A percentile compares a stretch with the other conserved stretches of the same genome.
These are phyloP conservation scores for Lepidochrysops patricia DNA, from an alignment of 2,888 invertebrate species.

Conservation along the genomic window DNA sequence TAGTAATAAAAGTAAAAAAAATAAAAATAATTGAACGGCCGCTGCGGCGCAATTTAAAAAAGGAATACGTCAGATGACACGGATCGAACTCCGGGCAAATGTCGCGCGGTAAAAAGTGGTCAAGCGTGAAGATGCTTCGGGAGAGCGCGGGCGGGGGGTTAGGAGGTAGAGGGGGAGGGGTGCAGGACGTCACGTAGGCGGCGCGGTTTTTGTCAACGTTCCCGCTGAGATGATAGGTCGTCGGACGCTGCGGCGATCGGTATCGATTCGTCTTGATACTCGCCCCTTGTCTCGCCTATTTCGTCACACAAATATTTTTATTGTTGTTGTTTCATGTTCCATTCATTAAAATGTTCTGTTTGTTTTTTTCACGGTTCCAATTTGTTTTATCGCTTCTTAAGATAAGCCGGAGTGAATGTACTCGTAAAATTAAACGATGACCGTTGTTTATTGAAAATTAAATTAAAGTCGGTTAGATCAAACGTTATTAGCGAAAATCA, in stretches of 20 bases:
- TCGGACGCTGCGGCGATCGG: slow-evolving; percentile 52
- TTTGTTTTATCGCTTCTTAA: slow-evolving; percentile 1
- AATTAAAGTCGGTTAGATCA: neutral
- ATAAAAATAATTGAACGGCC: slow-evolving; percentile 63
- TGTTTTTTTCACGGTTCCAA: neutral
- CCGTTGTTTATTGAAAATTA: neutral
- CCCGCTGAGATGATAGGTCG: slow-evolving; percentile 74
- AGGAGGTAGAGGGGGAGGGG: slow-evolving; percentile 24
- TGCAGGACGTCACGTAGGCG: slow-evolving; percentile 72
- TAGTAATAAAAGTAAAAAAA: slow-evolving; percentile 70
- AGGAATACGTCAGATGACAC: slow-evolving; percentile 74
- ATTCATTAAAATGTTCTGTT: slow-evolving; percentile 8
- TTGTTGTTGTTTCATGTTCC: slow-evolving; percentile 12
- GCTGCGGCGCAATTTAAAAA: slow-evolving; percentile 64
- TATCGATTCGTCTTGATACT: slow-evolving; percentile 56
- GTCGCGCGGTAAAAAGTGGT: slow-evolving; percentile 74
- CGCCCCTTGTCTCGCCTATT: slow-evolving; percentile 23
- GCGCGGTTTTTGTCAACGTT: slow-evolving; percentile 74
- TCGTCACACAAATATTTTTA: slow-evolving; percentile 20
- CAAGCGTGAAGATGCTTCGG: slow-evolving; percentile 43
- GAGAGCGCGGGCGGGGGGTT: slow-evolving; percentile 28
- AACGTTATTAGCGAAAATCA: neutral
- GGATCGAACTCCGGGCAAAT: slow-evolving; percentile 75
- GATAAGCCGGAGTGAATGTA: neutral
- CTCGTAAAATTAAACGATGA: neutral